Evolutionary conservation across 1,140 invertebrate species (phyloP).

Genomic region (Drosophila quadrilineata): DNA sequence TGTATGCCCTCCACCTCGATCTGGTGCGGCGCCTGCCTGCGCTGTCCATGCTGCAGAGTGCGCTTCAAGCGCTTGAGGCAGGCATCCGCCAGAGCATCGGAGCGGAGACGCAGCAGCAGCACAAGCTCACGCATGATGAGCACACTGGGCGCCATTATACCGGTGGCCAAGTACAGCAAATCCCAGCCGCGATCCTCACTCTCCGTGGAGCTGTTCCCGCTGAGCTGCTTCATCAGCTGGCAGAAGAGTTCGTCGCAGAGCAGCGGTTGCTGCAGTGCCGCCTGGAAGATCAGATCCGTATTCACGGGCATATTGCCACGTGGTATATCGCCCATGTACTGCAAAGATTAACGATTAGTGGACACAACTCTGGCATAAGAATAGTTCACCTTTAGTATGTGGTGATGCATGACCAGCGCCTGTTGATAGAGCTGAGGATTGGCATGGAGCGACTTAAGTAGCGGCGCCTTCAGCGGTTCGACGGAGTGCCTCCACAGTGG

Average conservation of each 20-base stretch:
- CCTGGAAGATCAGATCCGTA: conserved; percentile 94
- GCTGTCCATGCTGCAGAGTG: conserved; percentile 88
- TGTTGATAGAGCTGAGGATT: conserved; percentile 89
- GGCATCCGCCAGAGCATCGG: conserved; percentile 90
- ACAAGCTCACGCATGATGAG: conserved; percentile 84
- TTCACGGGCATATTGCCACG: conserved; percentile 85
- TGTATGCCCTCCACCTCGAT: conserved; percentile 98
- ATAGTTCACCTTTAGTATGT: conserved; percentile 87
- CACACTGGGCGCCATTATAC: conserved; percentile 89
- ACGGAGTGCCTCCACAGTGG: conserved; percentile 92
- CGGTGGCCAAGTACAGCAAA: conserved; percentile 94
- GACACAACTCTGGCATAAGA: not conserved
- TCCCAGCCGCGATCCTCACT: conserved; percentile 97
- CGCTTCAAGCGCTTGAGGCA: conserved; percentile 92
- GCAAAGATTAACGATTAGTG: not conserved
- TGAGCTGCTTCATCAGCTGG: conserved; percentile 97
- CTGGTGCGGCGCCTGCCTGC: conserved; percentile 94
- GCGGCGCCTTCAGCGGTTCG: conserved; percentile 91
- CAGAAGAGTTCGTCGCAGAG: conserved; percentile 96
- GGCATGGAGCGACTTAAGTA: conserved; percentile 90
- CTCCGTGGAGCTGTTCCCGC: conserved; percentile 89
- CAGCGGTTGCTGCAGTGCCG: conserved; percentile 88
- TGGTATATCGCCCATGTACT: conserved; percentile 96
- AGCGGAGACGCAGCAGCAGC: conserved; percentile 90
- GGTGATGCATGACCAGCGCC: conserved; percentile 88